Evolutionary conservation across 2,888 invertebrate species (phyloP), one percentile per base, ranked within the genome.

Genomic region (Fragum sueziense): DNA sequence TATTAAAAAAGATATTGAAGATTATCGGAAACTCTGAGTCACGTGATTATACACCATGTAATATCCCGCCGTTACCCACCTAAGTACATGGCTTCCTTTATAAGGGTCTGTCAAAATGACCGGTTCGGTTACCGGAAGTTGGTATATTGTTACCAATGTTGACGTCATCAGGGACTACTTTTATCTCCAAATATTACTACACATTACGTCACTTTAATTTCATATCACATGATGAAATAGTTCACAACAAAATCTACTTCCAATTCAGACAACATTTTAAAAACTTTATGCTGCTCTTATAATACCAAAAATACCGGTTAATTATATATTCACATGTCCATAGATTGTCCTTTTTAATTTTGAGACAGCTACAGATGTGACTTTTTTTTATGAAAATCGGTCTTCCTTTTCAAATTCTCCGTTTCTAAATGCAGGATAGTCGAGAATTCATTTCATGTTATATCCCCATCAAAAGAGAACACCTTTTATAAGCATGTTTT

Each of bases 1-100:
- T n/a, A n/a, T n/a, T n/a, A n/a, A n/a, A n/a, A n/a, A n/a, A n/a
- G n/a, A n/a, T n/a, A n/a, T n/a, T n/a, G n/a, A n/a, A n/a, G n/a
- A n/a, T n/a, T n/a, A n/a, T n/a, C n/a, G n/a, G n/a, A n/a, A n/a
- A n/a, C n/a, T n/a, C n/a, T n/a, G n/a, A n/a, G n/a, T n/a, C n/a
- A n/a, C n/a, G n/a, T n/a, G n/a, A n/a, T n/a, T n/a, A n/a, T n/a
- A n/a, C n/a, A n/a, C n/a, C n/a, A n/a, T n/a, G n/a, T n/a, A n/a
- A n/a, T n/a, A n/a, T n/a, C n/a, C n/a, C n/a, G n/a, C n/a, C n/a
- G n/a, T 20, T 31, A 68, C 74, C 62, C 74, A 86, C 87, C 85
- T 86, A n/a, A 87, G 59, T n/a, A 80, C 79, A 76, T 87, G 87
- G 31, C 82, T 84, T 4, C 87, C 87, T 61, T 84, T 81, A 67